Percentiles rank a stretch among this genome's conserved stretches.
Evolutionary conservation across 2,888 invertebrate species (phyloP).

Genomic region (Parasteatoda lunata): DNA sequence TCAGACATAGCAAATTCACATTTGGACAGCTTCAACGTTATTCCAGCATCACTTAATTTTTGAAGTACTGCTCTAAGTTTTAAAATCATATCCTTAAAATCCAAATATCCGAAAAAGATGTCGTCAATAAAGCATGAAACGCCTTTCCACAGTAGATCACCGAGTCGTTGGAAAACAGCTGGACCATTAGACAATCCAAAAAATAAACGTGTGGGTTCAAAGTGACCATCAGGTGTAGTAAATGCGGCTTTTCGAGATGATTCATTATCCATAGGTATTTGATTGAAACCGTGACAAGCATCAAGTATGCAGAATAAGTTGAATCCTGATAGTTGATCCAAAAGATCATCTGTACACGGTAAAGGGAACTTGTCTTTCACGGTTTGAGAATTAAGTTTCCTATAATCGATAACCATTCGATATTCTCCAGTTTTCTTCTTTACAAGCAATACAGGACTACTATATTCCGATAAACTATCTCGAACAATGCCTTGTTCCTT

Average conservation of each 20-base stretch:
- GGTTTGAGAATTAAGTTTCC: no score
- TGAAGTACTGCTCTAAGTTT: not conserved
- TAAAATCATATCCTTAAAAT: not conserved
- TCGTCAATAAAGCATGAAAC: no score
- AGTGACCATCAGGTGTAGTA: not conserved
- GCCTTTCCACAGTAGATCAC: not conserved
- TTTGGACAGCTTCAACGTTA: not conserved
- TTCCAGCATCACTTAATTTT: not conserved
- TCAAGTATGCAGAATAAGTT: not conserved
- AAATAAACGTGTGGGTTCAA: no score
- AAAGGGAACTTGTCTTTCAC: not conserved
- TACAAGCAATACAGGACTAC: no score
- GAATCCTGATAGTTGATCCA: no score
- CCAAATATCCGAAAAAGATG: not conserved
- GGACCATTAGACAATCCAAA: no score
- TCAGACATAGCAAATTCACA: no score
- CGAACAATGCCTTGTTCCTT: no score
- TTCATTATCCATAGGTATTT: conserved; percentile 15
- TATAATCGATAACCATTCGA: no score
- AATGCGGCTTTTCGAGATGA: not conserved
- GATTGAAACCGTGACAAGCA: not conserved
- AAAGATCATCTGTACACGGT: no score
- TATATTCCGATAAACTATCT: no score
- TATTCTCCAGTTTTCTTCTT: no score
- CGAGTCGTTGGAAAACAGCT: not conserved